Conservation (phyloP, 2,888 invertebrate species). For the Thysanoteuthis rhombus region DNA sequence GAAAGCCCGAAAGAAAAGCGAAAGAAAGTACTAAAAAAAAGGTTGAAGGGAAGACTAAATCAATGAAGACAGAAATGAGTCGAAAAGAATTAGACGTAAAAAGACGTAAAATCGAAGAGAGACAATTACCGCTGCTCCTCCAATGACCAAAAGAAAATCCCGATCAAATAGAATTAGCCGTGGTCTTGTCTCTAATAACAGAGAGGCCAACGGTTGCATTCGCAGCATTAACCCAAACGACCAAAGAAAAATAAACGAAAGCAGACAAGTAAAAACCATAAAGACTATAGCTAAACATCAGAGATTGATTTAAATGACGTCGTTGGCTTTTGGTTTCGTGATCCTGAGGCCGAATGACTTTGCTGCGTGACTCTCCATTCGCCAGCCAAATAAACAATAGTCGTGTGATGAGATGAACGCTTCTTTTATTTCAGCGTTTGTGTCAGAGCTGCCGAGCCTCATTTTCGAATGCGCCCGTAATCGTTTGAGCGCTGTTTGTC, state of each 20-base stretch:
- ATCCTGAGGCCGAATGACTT: not conserved
- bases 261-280: not conserved
- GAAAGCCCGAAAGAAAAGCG: not conserved
- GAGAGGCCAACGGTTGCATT: not conserved
- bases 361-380: not conserved
- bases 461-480: not conserved
- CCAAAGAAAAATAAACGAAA: not conserved
- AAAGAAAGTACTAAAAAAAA: not conserved
- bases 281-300: not conserved
- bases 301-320: slow-evolving; percentile 12
- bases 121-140: not conserved
- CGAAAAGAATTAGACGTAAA: not conserved
- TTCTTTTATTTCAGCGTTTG: not conserved
- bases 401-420: no score
- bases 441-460: not conserved
- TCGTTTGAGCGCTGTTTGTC: not conserved
- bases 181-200: not conserved
- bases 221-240: not conserved
- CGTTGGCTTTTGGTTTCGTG: not conserved
- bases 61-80: not conserved
- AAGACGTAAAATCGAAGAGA: not conserved
- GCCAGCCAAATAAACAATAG: not conserved
- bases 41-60: not conserved
- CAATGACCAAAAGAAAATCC: no score
- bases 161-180: slow-evolving; percentile 12